Evolutionary conservation across 2,888 invertebrate species (phyloP), one percentile per base, ranked within the genome.

Genomic region (Tetrapedia diversipes): DNA sequence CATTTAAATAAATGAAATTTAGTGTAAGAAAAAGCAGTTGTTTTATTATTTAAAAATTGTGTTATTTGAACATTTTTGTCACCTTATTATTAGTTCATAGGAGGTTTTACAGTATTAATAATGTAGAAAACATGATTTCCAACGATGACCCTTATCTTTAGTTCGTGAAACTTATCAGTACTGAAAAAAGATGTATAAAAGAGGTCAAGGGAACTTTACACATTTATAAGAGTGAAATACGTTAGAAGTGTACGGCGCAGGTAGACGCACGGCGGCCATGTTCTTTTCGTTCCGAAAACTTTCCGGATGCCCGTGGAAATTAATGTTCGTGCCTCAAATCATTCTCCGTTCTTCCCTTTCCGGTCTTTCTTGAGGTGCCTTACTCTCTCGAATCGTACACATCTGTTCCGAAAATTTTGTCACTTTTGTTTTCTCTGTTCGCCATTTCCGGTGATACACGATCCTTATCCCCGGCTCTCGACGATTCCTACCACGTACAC

Each of bases 321-420:
- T 22, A 65, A 65, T 56, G 56, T 56, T 45, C 29, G 11, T 24
- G 41, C n/a, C 24, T 43, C 45, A 56, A 43, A 56, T 56, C 34
- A 34, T 56, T 56, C 14, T 14, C 16, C 14, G 39, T 41, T 51
- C 19, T 8, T 41, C 51, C 14, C 11, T 10, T 29, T 14, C 24
- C 8, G 29, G 8, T 27, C 27, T 51, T 39, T 63, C 51, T 43
- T 43, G 19, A 65, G n/a, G 22, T 29, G 24, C 29, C 39, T 51
- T n/a, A 37, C 54, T 32, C 24, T 32, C 16, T 19, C 6, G 22
- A n/a, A n/a, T 6, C 45, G 24, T n/a, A n/a, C 59, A 19, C 45
- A 24, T 34, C 34, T 24, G 19, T 16, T 51, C 14, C 39, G 19
- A 43, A 14, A 43, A 7, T 39, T 64, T 53, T 34, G 16, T 59